Conservation (phyloP, 2,888 invertebrate genomes). For the Eristalinus aeneus region DNA sequence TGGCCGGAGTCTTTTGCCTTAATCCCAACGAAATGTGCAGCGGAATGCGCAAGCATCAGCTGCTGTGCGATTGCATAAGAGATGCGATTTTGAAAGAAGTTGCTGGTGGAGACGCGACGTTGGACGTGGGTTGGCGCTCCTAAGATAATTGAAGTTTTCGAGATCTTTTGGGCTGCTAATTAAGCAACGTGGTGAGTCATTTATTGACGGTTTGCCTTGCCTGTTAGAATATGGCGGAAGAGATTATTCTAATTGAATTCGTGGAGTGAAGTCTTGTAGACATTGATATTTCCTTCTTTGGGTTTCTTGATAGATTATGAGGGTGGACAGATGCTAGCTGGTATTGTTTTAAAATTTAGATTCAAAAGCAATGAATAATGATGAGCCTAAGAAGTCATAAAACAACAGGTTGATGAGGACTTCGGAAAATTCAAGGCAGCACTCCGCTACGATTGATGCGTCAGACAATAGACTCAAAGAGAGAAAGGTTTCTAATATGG, state of each 20-base stretch:
- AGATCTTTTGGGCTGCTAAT: constrained; percentile 14
- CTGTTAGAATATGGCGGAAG: background rate
- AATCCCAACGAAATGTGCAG: background rate
- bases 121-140: constrained; percentile 7
- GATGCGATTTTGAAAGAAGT: constrained; percentile 30
- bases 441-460: no score
- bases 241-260: background rate
- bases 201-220: background rate
- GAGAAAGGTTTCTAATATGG: no score
- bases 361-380: no score
- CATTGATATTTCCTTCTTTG: no score
- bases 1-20: background rate
- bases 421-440: no score
- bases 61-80: constrained; percentile 18
- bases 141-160: constrained; percentile 9
- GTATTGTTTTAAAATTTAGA: no score
- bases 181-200: constrained; percentile 22
- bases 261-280: background rate
- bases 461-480: no score
- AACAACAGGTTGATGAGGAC: no score
- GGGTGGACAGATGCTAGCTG: no score
- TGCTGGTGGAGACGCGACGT: background rate
- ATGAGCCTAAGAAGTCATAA: no score
- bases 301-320: no score
- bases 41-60: background rate